Conservation (phyloP, 1,140 invertebrate genomes). For the Drosophila kohkoa region DNA sequence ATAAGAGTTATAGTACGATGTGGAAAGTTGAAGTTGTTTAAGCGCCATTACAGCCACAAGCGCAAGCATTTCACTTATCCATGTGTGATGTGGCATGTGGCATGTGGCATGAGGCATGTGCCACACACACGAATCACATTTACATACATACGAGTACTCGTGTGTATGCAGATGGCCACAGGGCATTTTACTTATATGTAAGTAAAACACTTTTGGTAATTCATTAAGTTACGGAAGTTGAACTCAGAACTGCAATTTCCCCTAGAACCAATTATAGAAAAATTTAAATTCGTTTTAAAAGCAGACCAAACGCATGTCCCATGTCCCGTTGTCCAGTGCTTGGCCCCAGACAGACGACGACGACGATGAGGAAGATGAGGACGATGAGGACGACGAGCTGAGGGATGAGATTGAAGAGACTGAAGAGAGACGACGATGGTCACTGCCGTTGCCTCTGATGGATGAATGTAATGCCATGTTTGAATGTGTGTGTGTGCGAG, state of each 20-base stretch:
- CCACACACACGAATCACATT: neutral
- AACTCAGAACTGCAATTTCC: constrained; percentile 85
- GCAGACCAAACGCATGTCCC: constrained; percentile 68
- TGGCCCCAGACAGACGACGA: constrained; percentile 45
- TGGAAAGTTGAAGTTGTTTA: neutral
- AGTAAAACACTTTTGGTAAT: constrained; percentile 84
- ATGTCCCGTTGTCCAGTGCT: constrained; percentile 47
- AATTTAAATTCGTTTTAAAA: constrained; percentile 85
- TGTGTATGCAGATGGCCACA: constrained; percentile 53
- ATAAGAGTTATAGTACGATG: neutral
- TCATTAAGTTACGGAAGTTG: constrained; percentile 85
- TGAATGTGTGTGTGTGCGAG: constrained; percentile 30
- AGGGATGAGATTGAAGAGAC: constrained; percentile 4
- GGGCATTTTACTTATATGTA: constrained; percentile 70
- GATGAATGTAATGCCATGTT: constrained; percentile 70
- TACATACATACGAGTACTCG: neutral
- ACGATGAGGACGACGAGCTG: constrained; percentile 9
- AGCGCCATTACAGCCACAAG: constrained; percentile 17
- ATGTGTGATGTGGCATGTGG: neutral
- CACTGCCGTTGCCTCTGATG: constrained; percentile 57
- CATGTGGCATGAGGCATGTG: neutral
- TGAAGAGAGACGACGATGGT: constrained; percentile 20
- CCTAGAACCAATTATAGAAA: constrained; percentile 85
- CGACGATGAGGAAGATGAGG: constrained; percentile 6
- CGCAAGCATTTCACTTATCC: neutral